Conservation (phyloP, 2,797 vertebrate genomes). For the Perodicticus potto region DNA sequence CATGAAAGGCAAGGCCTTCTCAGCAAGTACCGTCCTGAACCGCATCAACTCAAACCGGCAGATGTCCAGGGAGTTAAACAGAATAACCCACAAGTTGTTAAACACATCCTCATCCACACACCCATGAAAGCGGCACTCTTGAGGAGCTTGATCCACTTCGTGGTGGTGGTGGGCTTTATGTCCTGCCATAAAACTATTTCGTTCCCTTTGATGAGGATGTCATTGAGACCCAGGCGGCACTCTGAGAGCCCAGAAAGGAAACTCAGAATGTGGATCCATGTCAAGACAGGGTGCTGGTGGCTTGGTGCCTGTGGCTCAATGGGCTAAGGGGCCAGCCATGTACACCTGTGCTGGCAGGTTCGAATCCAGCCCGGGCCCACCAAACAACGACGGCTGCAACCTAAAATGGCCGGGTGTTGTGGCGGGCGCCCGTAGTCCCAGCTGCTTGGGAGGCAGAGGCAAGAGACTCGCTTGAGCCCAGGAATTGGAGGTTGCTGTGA, state of each 20-base stretch:
- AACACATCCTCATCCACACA: conserved; percentile 91
- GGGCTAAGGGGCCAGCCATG: no score
- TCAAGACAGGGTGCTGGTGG: conserved; percentile 91
- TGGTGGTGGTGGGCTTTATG: conserved; percentile 94
- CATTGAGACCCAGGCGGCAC: conserved; percentile 93
- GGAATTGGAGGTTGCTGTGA: no score
- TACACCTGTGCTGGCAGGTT: no score
- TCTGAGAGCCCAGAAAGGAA: conserved; percentile 92
- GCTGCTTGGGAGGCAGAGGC: no score
- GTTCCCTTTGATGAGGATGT: conserved; percentile 93
- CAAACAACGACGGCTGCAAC: no score
- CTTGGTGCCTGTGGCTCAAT: no score
- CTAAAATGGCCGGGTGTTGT: no score
- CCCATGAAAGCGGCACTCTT: conserved; percentile 90
- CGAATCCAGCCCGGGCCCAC: no score
- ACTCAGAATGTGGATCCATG: conserved; percentile 90
- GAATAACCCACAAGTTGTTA: conserved; percentile 86
- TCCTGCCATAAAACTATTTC: conserved; percentile 94
- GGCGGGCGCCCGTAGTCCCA: no score
- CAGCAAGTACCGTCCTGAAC: conserved; percentile 91
- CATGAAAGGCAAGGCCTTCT: conserved; percentile 93
- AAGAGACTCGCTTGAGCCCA: no score
- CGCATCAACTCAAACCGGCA: conserved; percentile 93
- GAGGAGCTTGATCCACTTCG: conserved; percentile 93
- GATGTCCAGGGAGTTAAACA: conserved; percentile 91